phyloP scores from a whole-genome alignment of 2,888 invertebrate species.

The Orchesellides sinensis region DNA sequence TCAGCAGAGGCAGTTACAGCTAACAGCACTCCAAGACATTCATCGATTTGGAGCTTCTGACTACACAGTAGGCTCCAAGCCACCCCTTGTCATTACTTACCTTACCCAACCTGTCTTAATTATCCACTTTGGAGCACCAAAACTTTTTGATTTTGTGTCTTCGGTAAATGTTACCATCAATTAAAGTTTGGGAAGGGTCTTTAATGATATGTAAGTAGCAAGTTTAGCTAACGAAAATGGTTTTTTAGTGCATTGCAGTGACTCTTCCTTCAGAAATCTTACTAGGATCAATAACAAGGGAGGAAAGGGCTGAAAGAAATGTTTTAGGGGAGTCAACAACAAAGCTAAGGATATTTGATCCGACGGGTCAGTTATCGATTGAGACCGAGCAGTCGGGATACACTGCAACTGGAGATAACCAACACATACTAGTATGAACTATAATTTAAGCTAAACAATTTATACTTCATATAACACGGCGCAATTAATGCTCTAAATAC shows the following conservation, averaged over 20 bases:
- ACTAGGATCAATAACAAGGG: conserved; percentile 63
- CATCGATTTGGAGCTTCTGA: conserved; percentile 54
- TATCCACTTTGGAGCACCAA: conserved; percentile 65
- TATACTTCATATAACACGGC: neutral
- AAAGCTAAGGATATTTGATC: conserved; percentile 52
- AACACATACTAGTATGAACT: conserved; percentile 58
- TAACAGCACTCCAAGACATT: conserved; percentile 61
- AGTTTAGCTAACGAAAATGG: neutral
- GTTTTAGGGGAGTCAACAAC: conserved; percentile 55
- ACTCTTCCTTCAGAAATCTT: conserved; percentile 64
- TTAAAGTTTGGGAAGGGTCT: too few species aligned
- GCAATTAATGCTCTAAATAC: neutral
- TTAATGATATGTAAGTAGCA: too few species aligned
- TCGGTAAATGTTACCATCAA: conserved; percentile 33
- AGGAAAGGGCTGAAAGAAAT: conserved; percentile 48
- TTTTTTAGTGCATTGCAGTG: conserved; percentile 57
- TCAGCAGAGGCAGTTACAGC: conserved; percentile 49
- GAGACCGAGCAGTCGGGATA: conserved; percentile 56
- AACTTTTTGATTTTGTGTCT: conserved; percentile 60
- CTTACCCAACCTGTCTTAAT: conserved; percentile 56
- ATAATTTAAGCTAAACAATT: neutral
- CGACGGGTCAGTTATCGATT: conserved; percentile 47
- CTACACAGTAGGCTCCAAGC: conserved; percentile 54
- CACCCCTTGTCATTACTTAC: conserved; percentile 50
- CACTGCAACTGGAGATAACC: conserved; percentile 60